Percentiles rank a stretch among this genome's conserved stretches.
phyloP scores from a whole-genome alignment of 2,888 invertebrate species.

The Caenorhabditis drosophilae region DNA sequence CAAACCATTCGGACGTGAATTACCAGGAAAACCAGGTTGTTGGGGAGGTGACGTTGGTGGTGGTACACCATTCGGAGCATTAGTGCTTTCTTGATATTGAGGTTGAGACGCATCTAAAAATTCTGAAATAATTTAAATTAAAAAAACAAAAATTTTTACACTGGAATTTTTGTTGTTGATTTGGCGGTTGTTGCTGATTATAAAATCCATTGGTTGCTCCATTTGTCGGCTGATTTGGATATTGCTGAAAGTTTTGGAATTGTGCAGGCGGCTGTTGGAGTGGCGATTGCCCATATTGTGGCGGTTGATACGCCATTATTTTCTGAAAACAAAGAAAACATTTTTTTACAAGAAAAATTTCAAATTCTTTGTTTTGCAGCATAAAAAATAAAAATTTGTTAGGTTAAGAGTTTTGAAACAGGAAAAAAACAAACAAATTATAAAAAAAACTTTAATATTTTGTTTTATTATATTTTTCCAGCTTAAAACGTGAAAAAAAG shows the following conservation, averaged over 20 bases:
- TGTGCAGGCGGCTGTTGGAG: conserved; percentile 21
- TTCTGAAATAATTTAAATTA: background rate
- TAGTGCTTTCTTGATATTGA: background rate
- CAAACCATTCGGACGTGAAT: too few relatives aligned
- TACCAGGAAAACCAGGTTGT: background rate
- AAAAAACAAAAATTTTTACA: too few relatives aligned
- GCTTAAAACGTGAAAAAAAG: conserved; percentile 5
- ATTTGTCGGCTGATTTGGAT: background rate
- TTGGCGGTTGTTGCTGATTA: too few relatives aligned
- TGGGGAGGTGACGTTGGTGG: conserved; percentile 7
- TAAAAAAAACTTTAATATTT: background rate
- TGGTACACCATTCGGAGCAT: conserved; percentile 1
- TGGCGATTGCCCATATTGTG: conserved; percentile 18
- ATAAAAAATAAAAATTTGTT: too few relatives aligned
- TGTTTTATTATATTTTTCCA: background rate
- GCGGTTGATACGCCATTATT: conserved; percentile 39
- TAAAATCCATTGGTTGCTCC: too few relatives aligned
- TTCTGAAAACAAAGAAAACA: too few relatives aligned
- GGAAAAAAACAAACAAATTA: conserved; percentile 2
- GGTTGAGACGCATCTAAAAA: background rate
- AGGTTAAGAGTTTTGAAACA: conserved; percentile 2
- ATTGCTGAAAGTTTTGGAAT: background rate
- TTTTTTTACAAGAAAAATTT: too few relatives aligned
- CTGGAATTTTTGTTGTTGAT: too few relatives aligned
- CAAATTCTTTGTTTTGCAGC: too few relatives aligned